Percentiles rank a stretch among this genome's conserved stretches.
phyloP scores from a whole-genome alignment of 2,797 vertebrate genomes.

The Novumbra hubbsi region DNA sequence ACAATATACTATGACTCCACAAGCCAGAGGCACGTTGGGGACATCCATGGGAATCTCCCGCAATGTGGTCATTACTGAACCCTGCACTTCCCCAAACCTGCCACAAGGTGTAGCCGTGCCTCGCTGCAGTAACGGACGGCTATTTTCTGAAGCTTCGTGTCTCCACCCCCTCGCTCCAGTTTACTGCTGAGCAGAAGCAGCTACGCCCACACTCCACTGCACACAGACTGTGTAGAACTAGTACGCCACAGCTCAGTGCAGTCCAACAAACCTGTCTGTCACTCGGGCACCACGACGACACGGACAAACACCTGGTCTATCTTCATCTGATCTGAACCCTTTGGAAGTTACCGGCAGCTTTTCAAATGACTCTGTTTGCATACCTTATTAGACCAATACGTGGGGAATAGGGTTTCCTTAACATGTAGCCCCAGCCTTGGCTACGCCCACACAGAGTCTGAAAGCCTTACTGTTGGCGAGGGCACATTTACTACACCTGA shows the following conservation, averaged over 20 bases:
- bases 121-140: conserved; percentile 33
- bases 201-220: conserved; percentile 34
- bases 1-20: neutral
- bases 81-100: conserved; percentile 15
- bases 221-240: neutral
- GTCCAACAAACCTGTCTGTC: conserved; percentile 30
- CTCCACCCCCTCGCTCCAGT: conserved; percentile 41
- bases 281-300: conserved; percentile 14
- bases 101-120: conserved; percentile 60
- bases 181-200: conserved; percentile 39
- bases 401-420: neutral
- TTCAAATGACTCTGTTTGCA: neutral
- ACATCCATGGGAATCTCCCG: too few relatives aligned
- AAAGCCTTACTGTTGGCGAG: neutral
- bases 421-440: too few relatives aligned
- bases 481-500: neutral
- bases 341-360: neutral
- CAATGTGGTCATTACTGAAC: too few relatives aligned
- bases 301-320: conserved; percentile 20
- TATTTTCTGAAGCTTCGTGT: conserved; percentile 33
- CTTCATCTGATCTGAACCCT: conserved; percentile 26
- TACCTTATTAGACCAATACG: neutral
- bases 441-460: neutral
- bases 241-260: conserved; percentile 5
- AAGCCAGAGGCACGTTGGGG: neutral